A percentile compares a stretch with the other conserved stretches of the same genome.
Conservation (phyloP, 1,140 invertebrate species). For the Bombus confusus region DNA sequence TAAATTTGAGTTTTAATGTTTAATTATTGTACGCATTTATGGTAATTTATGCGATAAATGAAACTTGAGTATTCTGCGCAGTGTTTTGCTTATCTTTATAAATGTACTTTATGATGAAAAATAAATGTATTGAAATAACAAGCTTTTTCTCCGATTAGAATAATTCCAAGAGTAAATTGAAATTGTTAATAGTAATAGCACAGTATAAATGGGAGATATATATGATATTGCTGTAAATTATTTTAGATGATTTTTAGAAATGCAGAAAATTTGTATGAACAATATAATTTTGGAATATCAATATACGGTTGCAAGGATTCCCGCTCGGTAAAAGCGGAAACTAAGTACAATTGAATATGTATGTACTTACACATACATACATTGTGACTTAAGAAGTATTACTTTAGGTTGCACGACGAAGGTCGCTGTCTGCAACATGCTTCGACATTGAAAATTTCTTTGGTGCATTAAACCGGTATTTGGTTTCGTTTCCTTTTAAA, state of each 20-base stretch:
- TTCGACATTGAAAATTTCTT: conserved; percentile 42
- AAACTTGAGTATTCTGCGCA: not conserved
- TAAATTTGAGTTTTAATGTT: not conserved
- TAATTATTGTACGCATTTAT: not conserved
- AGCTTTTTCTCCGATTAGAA: not conserved
- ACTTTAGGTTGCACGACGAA: conserved; percentile 36
- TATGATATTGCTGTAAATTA: not conserved
- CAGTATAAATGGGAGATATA: not conserved
- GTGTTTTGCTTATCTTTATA: not conserved
- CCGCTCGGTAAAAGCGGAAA: not conserved
- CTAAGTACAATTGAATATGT: not conserved
- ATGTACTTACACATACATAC: not conserved
- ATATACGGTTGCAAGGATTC: not conserved
- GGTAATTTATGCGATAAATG: not conserved
- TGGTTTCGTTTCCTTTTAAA: conserved; percentile 30
- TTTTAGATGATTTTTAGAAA: not conserved
- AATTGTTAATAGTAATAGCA: not conserved
- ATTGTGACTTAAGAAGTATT: conserved; percentile 17
- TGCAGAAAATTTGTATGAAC: not conserved
- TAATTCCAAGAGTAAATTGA: not conserved
- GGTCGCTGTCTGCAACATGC: conserved; percentile 29
- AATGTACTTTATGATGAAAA: not conserved
- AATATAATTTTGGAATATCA: not conserved
- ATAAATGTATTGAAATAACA: not conserved
- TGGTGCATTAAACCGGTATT: conserved; percentile 34